These are phyloP conservation scores for Leptura quadrifasciata DNA, from an alignment of 2,888 invertebrate genomes.

Conservation along the genomic window DNA sequence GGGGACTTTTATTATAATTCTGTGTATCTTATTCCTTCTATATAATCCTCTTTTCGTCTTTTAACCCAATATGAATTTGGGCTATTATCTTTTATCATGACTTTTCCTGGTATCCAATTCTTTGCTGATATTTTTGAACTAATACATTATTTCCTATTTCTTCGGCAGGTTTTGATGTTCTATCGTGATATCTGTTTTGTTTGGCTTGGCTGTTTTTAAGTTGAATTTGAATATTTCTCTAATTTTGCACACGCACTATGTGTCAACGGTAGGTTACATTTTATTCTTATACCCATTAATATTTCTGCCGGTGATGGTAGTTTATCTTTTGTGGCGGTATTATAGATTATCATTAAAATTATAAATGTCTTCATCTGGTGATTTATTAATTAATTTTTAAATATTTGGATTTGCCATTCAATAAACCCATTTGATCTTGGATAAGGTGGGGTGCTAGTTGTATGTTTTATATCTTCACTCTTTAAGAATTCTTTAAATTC, in stretches of 20 bases:
- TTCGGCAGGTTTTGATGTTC: background rate
- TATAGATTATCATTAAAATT: slow-evolving; percentile 3
- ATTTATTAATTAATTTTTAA: slow-evolving; percentile 1
- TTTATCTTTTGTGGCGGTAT: background rate
- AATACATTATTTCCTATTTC: slow-evolving; percentile 1
- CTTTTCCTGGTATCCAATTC: slow-evolving; percentile 15
- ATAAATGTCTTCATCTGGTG: slow-evolving; percentile 12
- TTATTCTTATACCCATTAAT: background rate
- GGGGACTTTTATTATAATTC: too few relatives aligned
- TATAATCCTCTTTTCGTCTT: too few relatives aligned
- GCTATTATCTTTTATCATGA: background rate
- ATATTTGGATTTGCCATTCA: background rate
- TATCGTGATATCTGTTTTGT: background rate
- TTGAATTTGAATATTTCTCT: too few relatives aligned
- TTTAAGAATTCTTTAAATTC: background rate
- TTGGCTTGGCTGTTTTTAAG: too few relatives aligned
- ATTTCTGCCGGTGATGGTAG: slow-evolving; percentile 14
- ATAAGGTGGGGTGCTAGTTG: background rate
- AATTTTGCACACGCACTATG: background rate
- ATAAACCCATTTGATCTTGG: slow-evolving; percentile 9
- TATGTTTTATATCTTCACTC: slow-evolving; percentile 1
- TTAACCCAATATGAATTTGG: slow-evolving; percentile 1
- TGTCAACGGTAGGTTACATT: background rate
- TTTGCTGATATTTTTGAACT: background rate
- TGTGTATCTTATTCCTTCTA: too few relatives aligned